Conservation (phyloP, 2,888 invertebrate genomes). For the Gandaritis pyraliata region DNA sequence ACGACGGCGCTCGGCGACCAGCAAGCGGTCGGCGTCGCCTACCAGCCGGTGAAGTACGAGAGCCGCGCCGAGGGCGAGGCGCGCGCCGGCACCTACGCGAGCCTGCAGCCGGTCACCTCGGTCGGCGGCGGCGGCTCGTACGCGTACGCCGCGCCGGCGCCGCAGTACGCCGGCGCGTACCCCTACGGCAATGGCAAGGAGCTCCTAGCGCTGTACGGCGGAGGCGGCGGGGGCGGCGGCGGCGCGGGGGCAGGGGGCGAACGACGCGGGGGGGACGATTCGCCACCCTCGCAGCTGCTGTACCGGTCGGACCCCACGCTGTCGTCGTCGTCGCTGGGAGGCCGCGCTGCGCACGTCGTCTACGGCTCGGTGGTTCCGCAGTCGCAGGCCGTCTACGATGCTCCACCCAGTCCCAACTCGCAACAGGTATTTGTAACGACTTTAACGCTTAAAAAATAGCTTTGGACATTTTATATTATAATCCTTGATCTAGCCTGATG, state of each 20-base stretch:
- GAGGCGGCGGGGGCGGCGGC: constrained; percentile 46
- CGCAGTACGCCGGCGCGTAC: constrained; percentile 63
- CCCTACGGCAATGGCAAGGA: constrained; percentile 53
- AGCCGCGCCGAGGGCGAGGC: constrained; percentile 67
- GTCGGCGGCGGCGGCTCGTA: constrained; percentile 46
- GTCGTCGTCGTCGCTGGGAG: constrained; percentile 83
- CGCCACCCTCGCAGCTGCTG: constrained; percentile 84
- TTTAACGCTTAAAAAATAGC: too few species aligned
- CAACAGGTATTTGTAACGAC: constrained; percentile 67
- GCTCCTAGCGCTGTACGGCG: constrained; percentile 36
- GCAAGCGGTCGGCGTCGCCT: constrained; percentile 72
- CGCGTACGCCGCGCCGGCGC: constrained; percentile 61
- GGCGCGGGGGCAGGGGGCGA: constrained; percentile 50
- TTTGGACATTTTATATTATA: too few species aligned
- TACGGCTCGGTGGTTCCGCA: constrained; percentile 75
- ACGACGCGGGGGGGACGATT: constrained; percentile 69
- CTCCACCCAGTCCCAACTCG: constrained; percentile 83
- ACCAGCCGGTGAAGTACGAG: constrained; percentile 79
- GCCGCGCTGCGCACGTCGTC: constrained; percentile 80
- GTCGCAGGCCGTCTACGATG: constrained; percentile 79
- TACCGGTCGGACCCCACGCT: constrained; percentile 88
- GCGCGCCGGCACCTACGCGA: constrained; percentile 76
- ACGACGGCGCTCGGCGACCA: constrained; percentile 69
- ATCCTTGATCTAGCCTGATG: too few species aligned
- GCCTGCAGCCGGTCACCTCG: constrained; percentile 86